phyloP scores from a whole-genome alignment of 2,797 vertebrate species.

The Tragopan temminckii region DNA sequence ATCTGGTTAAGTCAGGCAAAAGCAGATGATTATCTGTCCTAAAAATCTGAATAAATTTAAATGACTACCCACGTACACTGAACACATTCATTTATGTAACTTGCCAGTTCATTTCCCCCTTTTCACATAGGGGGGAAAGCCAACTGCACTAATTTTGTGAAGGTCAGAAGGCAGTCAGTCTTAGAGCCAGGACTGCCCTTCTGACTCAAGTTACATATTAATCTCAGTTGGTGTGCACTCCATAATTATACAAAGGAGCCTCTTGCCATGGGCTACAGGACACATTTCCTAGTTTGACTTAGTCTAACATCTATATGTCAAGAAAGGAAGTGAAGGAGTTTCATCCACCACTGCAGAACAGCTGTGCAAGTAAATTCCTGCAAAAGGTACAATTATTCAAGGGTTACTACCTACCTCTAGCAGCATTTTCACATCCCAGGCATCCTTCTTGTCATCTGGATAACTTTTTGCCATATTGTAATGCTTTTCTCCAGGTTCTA shows the following conservation, averaged over 20 bases:
- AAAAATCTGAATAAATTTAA: neutral
- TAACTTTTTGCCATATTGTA: conserved; percentile 94
- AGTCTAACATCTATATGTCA: neutral
- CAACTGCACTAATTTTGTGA: neutral
- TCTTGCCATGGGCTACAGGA: neutral
- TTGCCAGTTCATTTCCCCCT: neutral
- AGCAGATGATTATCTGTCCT: neutral
- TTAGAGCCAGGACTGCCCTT: neutral
- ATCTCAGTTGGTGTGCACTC: neutral
- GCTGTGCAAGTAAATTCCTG: neutral
- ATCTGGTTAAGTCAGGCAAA: neutral
- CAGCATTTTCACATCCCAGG: conserved; percentile 96
- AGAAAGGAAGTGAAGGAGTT: neutral
- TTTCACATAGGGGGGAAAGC: neutral
- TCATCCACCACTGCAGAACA: neutral
- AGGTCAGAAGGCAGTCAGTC: neutral
- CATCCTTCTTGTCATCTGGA: conserved; percentile 82
- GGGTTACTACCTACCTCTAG: conserved; percentile 87
- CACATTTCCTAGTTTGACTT: neutral
- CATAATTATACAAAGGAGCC: neutral
- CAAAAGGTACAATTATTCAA: neutral
- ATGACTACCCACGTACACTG: neutral
- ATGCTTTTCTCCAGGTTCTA: conserved; percentile 80
- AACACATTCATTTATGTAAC: neutral
- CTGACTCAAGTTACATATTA: conserved; percentile 10